These are phyloP conservation scores for Orthonyx spaldingii DNA, from an alignment of 2,113 vertebrate genomes.

Conservation along the genomic window DNA sequence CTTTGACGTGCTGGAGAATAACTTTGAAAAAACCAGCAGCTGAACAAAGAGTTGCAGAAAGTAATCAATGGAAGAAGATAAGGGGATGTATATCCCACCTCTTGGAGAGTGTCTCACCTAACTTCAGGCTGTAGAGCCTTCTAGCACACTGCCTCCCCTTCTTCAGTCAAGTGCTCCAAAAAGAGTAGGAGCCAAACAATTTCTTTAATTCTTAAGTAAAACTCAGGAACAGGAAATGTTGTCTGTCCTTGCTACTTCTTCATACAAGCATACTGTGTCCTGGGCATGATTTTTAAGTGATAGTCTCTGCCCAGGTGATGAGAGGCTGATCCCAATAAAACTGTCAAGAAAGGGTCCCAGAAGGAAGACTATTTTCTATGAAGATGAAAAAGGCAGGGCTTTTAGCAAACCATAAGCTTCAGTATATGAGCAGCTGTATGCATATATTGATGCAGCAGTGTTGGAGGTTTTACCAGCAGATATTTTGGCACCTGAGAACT, in stretches of 20 bases:
- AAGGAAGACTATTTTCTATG: neutral
- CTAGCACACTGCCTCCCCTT: neutral
- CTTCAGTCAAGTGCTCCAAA: neutral
- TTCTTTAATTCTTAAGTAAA: neutral
- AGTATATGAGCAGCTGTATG: neutral
- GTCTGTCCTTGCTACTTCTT: neutral
- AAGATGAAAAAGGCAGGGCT: neutral
- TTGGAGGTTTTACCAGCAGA: neutral
- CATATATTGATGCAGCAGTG: neutral
- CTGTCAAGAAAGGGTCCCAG: fast-evolving
- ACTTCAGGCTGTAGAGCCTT: neutral
- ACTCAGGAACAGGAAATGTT: neutral
- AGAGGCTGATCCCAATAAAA: neutral
- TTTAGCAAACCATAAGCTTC: neutral
- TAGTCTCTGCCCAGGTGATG: neutral
- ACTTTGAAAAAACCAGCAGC: neutral
- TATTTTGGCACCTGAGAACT: neutral
- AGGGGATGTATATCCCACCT: neutral
- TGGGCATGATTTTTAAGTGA: neutral
- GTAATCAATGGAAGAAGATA: neutral
- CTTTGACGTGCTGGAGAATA: neutral
- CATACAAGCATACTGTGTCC: neutral
- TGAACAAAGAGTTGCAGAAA: neutral
- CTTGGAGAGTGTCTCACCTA: neutral
- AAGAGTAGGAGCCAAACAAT: neutral